Evolutionary conservation across 2,888 invertebrate genomes (phyloP).

Genomic region (Drosophila prolongata): DNA sequence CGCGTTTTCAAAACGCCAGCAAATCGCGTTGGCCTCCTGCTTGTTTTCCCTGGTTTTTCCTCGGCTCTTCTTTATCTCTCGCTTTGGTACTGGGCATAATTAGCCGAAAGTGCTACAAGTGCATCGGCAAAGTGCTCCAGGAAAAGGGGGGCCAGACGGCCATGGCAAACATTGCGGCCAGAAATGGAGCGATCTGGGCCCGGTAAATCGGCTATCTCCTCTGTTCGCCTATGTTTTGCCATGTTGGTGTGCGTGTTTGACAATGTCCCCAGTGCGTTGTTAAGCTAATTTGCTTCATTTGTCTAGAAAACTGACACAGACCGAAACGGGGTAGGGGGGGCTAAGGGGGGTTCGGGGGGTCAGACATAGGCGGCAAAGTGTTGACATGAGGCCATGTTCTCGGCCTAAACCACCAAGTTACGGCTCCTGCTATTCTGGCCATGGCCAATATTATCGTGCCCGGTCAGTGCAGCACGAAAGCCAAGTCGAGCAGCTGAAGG

Average conservation of each 20-base stretch:
- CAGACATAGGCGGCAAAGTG: slow-evolving; percentile 56
- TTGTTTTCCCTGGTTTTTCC: slow-evolving; percentile 2
- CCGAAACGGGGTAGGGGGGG: background rate
- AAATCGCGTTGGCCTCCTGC: slow-evolving; percentile 19
- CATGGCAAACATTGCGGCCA: slow-evolving; percentile 25
- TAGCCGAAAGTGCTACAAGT: slow-evolving; percentile 68
- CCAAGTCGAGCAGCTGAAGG: slow-evolving; percentile 50
- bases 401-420: slow-evolving; percentile 29
- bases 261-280: slow-evolving; percentile 71
- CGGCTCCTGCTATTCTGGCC: slow-evolving; percentile 17
- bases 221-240: background rate
- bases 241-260: slow-evolving; percentile 37
- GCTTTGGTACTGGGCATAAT: slow-evolving; percentile 55
- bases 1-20: slow-evolving; percentile 47
- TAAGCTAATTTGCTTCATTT: slow-evolving; percentile 76
- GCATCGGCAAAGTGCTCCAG: slow-evolving; percentile 28
- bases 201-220: slow-evolving; percentile 14
- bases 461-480: slow-evolving; percentile 54
- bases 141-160: background rate
- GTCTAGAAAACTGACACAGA: slow-evolving; percentile 53
- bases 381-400: slow-evolving; percentile 70
- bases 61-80: slow-evolving; percentile 1
- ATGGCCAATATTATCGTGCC: slow-evolving; percentile 48
- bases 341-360: background rate
- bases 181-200: slow-evolving; percentile 34